Base-by-base conservation (phyloP, 2,797 vertebrate genomes). In the Tympanoctomys barrerae region DNA sequence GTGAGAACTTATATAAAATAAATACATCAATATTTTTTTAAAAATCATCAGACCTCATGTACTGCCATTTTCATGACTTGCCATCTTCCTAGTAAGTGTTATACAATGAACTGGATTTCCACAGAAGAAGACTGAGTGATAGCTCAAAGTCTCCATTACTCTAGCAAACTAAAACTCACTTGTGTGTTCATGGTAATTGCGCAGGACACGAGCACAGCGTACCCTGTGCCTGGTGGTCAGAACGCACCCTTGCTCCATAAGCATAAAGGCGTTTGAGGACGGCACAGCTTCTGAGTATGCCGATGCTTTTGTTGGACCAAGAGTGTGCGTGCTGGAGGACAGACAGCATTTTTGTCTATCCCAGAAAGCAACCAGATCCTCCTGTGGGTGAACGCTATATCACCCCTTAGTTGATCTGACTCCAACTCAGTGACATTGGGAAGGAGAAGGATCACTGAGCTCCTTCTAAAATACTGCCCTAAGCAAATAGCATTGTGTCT, bases 281-380 rank as follows among this genome's bases (percentile, higher is more conserved):
- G 71, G n/a, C 19, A 57, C 66, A 93, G 80, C 39, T 91, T 94
- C 66, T 61, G 85, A 85, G 88, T 79, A 70, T 12, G 33, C 54
- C 14, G 2, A 62, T 86, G 49, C 78, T 73, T 95, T 95, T 64
- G 31, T 24, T 26, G 79, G 78, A 49, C 78, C 94, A 86, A n/a
- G 22, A 46, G 21, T 26, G 33, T 36, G 26, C 13, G 49, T 4
- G 0, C n/a, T 61, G 5, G 70, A 77, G 54, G 22, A 36, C 28
- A 81, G 21, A 66, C 52, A 70, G 36, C 16, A 7, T 71, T 90
- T 87, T 87, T 92, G 18, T 62, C 13, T 79, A 82, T 78, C 78
- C 78, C 68, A 92, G 78, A 88, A 88, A 84, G 49, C 28, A 75
- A 87, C 26, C 39, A 61, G 12, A 64, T 19, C 19, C 82, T 85